Percentiles rank a stretch among this genome's conserved stretches.
Evolutionary conservation across 2,888 invertebrate genomes (phyloP).

Genomic region (Prionchulus punctatus): DNA sequence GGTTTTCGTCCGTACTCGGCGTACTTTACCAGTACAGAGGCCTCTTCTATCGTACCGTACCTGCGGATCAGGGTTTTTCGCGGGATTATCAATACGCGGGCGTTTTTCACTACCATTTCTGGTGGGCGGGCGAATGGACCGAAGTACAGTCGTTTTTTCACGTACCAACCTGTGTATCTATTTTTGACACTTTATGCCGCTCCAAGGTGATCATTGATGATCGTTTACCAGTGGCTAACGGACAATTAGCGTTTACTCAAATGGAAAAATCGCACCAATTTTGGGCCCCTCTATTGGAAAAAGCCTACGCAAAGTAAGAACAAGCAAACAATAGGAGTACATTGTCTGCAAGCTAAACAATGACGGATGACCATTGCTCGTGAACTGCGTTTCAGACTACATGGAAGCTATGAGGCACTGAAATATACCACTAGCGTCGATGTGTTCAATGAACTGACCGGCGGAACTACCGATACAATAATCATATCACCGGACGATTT

Average conservation of each 20-base stretch:
- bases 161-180: slow-evolving; percentile 44
- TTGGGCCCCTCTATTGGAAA: slow-evolving; percentile 75
- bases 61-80: slow-evolving; percentile 65
- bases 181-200: background rate
- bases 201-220: slow-evolving; percentile 59
- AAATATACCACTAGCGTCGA: slow-evolving; percentile 37
- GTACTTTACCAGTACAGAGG: slow-evolving; percentile 67
- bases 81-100: slow-evolving; percentile 38
- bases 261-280: slow-evolving; percentile 60
- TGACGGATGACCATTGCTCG: background rate
- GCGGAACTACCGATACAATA: slow-evolving; percentile 9
- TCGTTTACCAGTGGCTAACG: slow-evolving; percentile 68
- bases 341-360: too few relatives aligned
- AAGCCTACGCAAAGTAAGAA: slow-evolving; percentile 73
- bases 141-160: slow-evolving; percentile 41
- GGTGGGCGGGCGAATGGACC: slow-evolving; percentile 13
- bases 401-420: slow-evolving; percentile 78
- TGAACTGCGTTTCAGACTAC: slow-evolving; percentile 45
- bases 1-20: slow-evolving; percentile 73
- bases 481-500: background rate
- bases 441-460: slow-evolving; percentile 10
- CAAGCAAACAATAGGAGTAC: background rate
- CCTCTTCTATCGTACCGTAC: slow-evolving; percentile 73
- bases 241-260: slow-evolving; percentile 67
- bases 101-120: slow-evolving; percentile 52